phyloP scores from a whole-genome alignment of 2,113 vertebrate species.

The Pangasianodon hypophthalmus region DNA sequence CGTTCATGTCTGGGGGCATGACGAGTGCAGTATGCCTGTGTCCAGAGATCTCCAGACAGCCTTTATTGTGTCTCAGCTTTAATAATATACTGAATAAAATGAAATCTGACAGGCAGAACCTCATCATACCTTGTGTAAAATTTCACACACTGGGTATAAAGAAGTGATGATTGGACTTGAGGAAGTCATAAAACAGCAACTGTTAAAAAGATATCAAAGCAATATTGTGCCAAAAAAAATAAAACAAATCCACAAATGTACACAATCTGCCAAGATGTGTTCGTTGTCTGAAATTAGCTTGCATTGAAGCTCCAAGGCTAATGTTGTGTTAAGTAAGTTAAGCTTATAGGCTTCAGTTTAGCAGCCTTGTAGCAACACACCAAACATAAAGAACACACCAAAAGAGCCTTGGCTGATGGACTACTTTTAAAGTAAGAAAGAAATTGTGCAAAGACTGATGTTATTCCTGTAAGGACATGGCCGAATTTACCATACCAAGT shows the following conservation, averaged over 20 bases:
- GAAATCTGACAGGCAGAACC: constrained; percentile 10
- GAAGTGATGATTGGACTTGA: not conserved
- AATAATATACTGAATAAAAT: constrained; percentile 5
- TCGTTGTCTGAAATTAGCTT: not conserved
- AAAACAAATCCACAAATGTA: not conserved
- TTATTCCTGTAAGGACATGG: no score
- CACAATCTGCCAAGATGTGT: not conserved
- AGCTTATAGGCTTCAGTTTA: not conserved
- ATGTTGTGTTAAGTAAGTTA: not conserved
- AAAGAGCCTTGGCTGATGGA: not conserved
- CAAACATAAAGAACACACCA: not conserved
- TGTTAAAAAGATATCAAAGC: not conserved
- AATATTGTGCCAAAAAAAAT: not conserved
- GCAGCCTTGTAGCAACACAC: not conserved
- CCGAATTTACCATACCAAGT: not conserved
- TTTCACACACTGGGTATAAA: not conserved
- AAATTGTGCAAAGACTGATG: not conserved
- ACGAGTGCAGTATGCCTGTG: not conserved
- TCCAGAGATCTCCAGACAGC: not conserved
- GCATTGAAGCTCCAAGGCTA: not conserved
- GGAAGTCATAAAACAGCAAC: not conserved
- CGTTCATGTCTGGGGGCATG: constrained; percentile 6
- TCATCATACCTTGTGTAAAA: not conserved
- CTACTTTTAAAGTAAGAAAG: not conserved
- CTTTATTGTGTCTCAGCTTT: constrained; percentile 10